These are phyloP conservation scores for Silurus lanzhouensis DNA, from an alignment of 2,797 vertebrate genomes.

Conservation along the genomic window DNA sequence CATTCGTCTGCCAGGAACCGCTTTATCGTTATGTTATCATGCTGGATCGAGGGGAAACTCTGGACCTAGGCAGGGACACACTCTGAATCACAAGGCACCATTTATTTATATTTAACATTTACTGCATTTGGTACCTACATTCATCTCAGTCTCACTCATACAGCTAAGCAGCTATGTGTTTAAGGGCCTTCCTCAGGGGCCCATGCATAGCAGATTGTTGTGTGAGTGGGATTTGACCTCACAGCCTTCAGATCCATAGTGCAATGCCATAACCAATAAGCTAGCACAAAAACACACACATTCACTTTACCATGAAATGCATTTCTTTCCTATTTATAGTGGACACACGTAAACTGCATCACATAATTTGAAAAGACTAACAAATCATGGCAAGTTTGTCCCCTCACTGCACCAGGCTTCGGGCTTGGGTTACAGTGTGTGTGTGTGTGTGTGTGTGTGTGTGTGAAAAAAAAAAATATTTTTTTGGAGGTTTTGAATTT, in stretches of 20 bases:
- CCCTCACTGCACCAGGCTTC: neutral
- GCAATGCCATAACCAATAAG: too few relatives aligned
- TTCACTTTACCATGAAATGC: neutral
- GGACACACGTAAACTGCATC: neutral
- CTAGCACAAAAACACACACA: neutral
- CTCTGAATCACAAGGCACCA: neutral
- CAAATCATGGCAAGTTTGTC: neutral
- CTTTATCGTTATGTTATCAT: neutral
- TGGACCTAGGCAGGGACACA: neutral
- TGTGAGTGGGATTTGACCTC: too few relatives aligned
- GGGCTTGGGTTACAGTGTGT: neutral
- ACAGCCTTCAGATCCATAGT: too few relatives aligned
- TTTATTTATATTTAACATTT: too few relatives aligned
- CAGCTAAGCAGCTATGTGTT: too few relatives aligned
- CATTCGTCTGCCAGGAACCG: neutral
- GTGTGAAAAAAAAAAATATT: too few relatives aligned
- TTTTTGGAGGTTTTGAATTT: too few relatives aligned
- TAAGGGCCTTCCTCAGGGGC: too few relatives aligned
- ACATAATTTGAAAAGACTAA: neutral
- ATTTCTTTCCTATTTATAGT: neutral
- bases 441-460: neutral
- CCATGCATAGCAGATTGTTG: too few relatives aligned
- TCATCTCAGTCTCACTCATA: too few relatives aligned
- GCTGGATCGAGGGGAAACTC: neutral
- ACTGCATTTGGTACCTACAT: too few relatives aligned